phyloP scores from a whole-genome alignment of 2,797 vertebrate genomes.

The Manis javanica region DNA sequence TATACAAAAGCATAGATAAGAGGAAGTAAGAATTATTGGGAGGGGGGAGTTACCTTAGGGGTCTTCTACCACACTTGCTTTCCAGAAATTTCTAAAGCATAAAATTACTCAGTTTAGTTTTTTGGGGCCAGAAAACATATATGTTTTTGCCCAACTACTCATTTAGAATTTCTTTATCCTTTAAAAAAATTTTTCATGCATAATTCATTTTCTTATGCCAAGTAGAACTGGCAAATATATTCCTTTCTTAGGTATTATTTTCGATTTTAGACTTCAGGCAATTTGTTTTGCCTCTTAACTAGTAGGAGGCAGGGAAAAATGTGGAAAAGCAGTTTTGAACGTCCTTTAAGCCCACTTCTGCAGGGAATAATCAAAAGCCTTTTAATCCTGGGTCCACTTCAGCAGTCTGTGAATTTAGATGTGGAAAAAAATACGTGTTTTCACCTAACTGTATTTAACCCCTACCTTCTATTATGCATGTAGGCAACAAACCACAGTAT shows the following conservation, averaged over 20 bases:
- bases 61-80: slow-evolving; percentile 11
- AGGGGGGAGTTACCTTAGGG: not conserved
- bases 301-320: not conserved
- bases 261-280: slow-evolving; percentile 48
- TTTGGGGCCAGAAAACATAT: not conserved
- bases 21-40: slow-evolving; percentile 9
- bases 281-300: slow-evolving; percentile 47
- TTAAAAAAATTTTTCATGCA: slow-evolving; percentile 46
- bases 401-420: slow-evolving; percentile 7
- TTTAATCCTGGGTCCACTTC: not conserved
- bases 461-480: slow-evolving; percentile 23
- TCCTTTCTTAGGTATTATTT: slow-evolving; percentile 58
- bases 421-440: not conserved
- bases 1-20: not conserved
- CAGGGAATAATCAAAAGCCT: not conserved
- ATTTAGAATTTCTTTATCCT: slow-evolving; percentile 54
- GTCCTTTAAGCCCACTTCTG: not conserved
- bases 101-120: slow-evolving; percentile 53
- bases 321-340: slow-evolving; percentile 10
- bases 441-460: not conserved
- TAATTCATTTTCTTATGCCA: slow-evolving; percentile 61
- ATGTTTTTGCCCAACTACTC: not conserved
- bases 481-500: not conserved
- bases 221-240: slow-evolving; percentile 38
- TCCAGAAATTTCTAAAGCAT: slow-evolving; percentile 48